Evolutionary conservation across 2,888 invertebrate genomes (phyloP).

Genomic region (Syritta pipiens): DNA sequence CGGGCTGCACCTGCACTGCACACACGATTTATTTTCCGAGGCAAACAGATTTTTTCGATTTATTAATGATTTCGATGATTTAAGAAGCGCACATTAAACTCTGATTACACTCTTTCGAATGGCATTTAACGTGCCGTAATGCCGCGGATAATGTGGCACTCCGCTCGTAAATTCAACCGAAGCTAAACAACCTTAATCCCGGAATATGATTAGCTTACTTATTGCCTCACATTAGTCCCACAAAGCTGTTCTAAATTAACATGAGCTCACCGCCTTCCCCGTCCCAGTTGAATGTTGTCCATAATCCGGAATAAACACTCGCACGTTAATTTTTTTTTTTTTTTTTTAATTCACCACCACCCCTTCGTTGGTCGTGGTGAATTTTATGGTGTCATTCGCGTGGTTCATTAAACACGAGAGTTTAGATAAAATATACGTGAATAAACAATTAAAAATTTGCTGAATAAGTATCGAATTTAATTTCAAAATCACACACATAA

Average conservation of each 20-base stretch:
- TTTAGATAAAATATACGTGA: too few species aligned
- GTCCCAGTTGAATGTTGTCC: background rate
- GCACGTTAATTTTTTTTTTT: too few species aligned
- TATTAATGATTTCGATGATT: too few species aligned
- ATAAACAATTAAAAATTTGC: too few species aligned
- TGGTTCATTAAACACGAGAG: too few species aligned
- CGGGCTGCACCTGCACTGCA: background rate
- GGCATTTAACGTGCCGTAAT: constrained; percentile 26
- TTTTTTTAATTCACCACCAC: too few species aligned
- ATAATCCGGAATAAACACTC: constrained; percentile 24
- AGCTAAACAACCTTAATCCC: constrained; percentile 22
- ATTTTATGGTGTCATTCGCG: too few species aligned
- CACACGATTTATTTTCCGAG: background rate
- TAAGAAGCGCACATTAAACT: too few species aligned
- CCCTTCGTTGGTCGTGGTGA: too few species aligned
- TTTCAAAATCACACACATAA: too few species aligned
- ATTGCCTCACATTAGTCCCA: constrained; percentile 3
- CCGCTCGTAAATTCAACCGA: constrained; percentile 23
- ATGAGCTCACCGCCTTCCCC: too few species aligned
- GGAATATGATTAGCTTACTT: constrained; percentile 42
- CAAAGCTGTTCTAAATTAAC: constrained; percentile 36
- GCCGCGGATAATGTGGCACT: constrained; percentile 15
- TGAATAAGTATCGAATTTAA: too few species aligned
- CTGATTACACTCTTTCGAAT: background rate
- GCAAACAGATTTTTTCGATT: background rate